Evolutionary conservation across 2,113 vertebrate species (phyloP).

Genomic region (Phasianus colchicus): DNA sequence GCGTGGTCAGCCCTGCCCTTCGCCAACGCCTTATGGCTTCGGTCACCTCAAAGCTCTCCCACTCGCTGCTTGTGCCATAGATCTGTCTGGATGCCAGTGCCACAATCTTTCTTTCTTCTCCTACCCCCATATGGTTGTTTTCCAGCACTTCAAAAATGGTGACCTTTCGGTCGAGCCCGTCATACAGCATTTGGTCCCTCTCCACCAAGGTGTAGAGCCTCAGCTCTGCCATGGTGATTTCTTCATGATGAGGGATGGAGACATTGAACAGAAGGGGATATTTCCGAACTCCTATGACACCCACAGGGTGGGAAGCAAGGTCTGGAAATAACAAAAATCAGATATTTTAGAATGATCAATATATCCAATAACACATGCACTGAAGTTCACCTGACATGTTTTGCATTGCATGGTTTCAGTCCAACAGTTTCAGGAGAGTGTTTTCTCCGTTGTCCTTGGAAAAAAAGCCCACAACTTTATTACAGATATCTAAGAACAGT

Average conservation of each 20-base stretch:
- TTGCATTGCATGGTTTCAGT: not conserved
- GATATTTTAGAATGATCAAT: not conserved
- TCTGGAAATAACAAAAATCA: conserved; percentile 77
- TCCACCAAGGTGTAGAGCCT: conserved; percentile 93
- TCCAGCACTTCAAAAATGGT: conserved; percentile 87
- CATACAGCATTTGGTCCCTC: conserved; percentile 85
- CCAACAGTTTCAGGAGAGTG: not conserved
- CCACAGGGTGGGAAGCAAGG: conserved; percentile 79
- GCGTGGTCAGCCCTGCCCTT: conserved; percentile 83
- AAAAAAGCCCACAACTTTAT: not conserved
- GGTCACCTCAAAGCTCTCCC: conserved; percentile 95
- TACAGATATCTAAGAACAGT: not conserved
- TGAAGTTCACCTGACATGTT: not conserved
- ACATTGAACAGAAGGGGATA: conserved; percentile 95
- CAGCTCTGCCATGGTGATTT: conserved; percentile 90
- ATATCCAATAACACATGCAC: not conserved
- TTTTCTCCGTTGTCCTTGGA: not conserved
- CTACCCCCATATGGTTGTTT: not conserved
- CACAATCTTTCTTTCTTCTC: conserved; percentile 67
- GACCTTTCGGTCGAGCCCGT: conserved; percentile 89
- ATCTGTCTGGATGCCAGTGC: conserved; percentile 89
- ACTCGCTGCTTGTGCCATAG: conserved; percentile 87
- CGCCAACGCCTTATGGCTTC: conserved; percentile 87
- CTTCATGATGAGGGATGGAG: conserved; percentile 92
- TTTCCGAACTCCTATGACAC: conserved; percentile 81